Base-by-base conservation (phyloP, 2,888 invertebrate genomes). In the Habrosyne pyritoides region DNA sequence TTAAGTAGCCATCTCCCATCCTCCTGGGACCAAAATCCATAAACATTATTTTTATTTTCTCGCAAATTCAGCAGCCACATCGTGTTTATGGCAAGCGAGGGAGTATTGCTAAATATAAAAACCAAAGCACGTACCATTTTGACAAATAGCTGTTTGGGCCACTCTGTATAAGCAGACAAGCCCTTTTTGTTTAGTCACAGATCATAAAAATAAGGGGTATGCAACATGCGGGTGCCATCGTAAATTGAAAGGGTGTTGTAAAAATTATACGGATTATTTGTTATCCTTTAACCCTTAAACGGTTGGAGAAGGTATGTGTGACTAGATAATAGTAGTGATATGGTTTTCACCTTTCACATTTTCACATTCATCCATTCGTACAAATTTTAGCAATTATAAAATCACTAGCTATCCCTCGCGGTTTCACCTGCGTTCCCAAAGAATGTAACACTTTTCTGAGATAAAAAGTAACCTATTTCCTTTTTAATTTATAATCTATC, bases 111-210 rank as follows among this genome's bases (percentile, higher is more conserved):
- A 49, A 54, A 59, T 55, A 54, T 58, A 60, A 66, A 60, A 66
- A 58, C 60, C 61, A 52, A 21, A 30, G 60, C 66, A 66, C 63
- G 66, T 66, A 61, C 58, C 52, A 66, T 61, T 66, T 61, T 66
- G 66, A 66, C 63, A 63, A 66, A 66, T 66, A 60, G 56, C 52
- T 56, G 10, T 52, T 46, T 54, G 55, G 33, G 54, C 53, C 52
- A 47, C 56, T 59, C 61, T 60, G 60, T 50, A 52, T 59, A 61
- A 60, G 62, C 59, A 62, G 60, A 64, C 60, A 62, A 62, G 62
- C 60, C 58, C 53, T 57, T 64, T 64, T 62, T 61, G 63, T 64
- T 59, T 59, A 57, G 60, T 56, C 59, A 59, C 58, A 60, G 55
- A 54, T 57, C 50, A 50, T 50, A 50, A 50, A 50, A 50, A 14